Percentiles rank a stretch among this genome's conserved stretches.
These are phyloP conservation scores for Podarcis cretensis DNA, from an alignment of 2,113 vertebrate species.

Conservation along the genomic window DNA sequence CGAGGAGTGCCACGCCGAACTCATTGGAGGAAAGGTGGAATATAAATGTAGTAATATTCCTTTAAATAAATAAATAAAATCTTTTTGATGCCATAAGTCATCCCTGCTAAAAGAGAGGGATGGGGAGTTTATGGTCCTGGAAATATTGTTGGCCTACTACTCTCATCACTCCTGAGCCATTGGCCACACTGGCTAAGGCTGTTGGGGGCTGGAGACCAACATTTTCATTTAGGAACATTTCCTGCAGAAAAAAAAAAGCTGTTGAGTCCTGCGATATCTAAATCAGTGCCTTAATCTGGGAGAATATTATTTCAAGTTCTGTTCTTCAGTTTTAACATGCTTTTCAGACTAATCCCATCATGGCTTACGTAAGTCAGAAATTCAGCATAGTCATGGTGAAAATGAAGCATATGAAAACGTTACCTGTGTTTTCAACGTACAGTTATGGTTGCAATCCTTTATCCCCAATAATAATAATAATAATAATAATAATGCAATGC, in stretches of 20 bases:
- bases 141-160: too few relatives aligned
- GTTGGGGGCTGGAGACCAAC: not conserved
- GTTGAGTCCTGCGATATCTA: not conserved
- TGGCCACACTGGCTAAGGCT: too few relatives aligned
- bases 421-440: not conserved
- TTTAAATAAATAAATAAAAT: too few relatives aligned
- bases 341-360: not conserved
- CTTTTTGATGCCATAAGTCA: too few relatives aligned
- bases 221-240: not conserved
- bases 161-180: too few relatives aligned
- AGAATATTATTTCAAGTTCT: not conserved
- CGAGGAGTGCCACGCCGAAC: too few relatives aligned
- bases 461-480: too few relatives aligned
- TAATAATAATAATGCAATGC: too few relatives aligned
- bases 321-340: not conserved
- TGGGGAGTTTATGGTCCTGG: too few relatives aligned
- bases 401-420: not conserved
- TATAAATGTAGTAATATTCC: too few relatives aligned
- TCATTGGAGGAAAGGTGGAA: too few relatives aligned
- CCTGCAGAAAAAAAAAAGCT: not conserved
- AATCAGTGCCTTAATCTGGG: not conserved
- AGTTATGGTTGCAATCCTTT: not conserved
- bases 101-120: too few relatives aligned
- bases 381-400: not conserved
- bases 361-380: not conserved